A percentile compares a stretch with the other conserved stretches of the same genome.
These are phyloP conservation scores for Notolepis coatsorum DNA, from an alignment of 2,797 vertebrate species.

Conservation along the genomic window DNA sequence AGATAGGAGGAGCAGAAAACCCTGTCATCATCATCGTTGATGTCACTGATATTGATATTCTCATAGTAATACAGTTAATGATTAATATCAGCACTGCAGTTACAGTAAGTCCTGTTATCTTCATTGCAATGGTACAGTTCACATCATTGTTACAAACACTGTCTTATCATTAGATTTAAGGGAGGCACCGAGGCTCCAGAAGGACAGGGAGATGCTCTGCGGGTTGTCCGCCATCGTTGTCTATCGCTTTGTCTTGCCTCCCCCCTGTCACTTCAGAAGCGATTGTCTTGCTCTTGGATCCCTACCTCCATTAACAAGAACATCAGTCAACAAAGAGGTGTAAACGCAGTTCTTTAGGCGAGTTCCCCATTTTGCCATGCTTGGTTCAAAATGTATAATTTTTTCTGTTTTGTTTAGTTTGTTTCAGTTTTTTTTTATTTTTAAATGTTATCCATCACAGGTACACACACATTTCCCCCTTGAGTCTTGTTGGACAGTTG, in stretches of 20 bases:
- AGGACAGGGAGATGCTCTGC: conserved; percentile 44
- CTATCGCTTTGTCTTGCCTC: conserved; percentile 8
- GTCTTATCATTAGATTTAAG: conserved; percentile 56
- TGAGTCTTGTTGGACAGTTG: conserved; percentile 40
- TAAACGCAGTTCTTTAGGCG: conserved; percentile 47
- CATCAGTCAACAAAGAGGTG: conserved; percentile 53
- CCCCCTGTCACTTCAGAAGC: conserved; percentile 45
- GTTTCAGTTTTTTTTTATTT: conserved; percentile 23
- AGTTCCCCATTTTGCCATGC: conserved; percentile 48
- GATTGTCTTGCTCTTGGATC: conserved; percentile 65
- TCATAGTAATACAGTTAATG: conserved; percentile 80
- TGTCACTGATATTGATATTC: conserved; percentile 74
- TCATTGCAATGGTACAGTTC: conserved; percentile 71
- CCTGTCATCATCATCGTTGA: conserved; percentile 82
- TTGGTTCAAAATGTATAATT: conserved; percentile 45
- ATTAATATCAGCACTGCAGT: conserved; percentile 81
- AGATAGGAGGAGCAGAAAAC: conserved; percentile 74
- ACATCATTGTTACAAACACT: conserved; percentile 78
- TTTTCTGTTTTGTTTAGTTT: background rate
- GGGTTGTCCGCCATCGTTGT: conserved; percentile 30
- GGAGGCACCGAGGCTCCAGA: conserved; percentile 74
- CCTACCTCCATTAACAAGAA: conserved; percentile 49
- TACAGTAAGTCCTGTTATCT: conserved; percentile 63
- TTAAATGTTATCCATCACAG: conserved; percentile 45
- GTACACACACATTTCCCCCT: conserved; percentile 41